Evolutionary conservation across 2,113 vertebrate genomes (phyloP), one percentile per base, ranked within the genome.

Genomic region (Tenrec ecaudatus): DNA sequence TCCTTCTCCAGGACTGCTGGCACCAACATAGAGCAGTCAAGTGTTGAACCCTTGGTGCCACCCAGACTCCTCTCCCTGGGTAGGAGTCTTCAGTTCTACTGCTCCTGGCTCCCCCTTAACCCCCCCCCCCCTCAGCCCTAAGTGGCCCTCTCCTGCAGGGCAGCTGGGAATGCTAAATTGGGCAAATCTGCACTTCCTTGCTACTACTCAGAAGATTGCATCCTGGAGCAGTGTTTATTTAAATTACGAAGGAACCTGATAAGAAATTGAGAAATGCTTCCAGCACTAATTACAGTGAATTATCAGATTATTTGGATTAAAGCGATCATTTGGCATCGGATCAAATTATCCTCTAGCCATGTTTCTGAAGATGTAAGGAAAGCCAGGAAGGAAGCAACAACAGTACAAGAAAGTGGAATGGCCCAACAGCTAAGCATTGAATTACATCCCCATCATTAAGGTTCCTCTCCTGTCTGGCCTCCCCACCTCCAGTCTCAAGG

Each of bases 181-280:
- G 80, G 36, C 0, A 3, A 47, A 57, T 2, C 19, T 16, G 69
- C 20, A 5, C 83, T 23, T 58, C 40, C 69, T 31, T 6, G 2
- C 7, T 2, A 19, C 71, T 14, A 0, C n/a, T 5, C 75, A 22
- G 64, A 82, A 27, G 16, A 15, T 0, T 19, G 57, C 31, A 33
- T 40, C 31, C 71, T 60, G 40, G n/a, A 9, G 14, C 57, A 20
- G 10, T 58, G 36, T 90, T 85, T 88, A 66, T 53, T 89, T 77
- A 71, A 36, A 33, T 43, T 31, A 53, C 11, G 53, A 81, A 89
- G 15, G n/a, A 88, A 79, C 64, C 20, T 38, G 69, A 53, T 25
- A 64, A 27, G 38, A 82, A 85, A 36, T 76, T 78, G 79, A 94
- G 92, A 92, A 95, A 92, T 69, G 78, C n/a, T 62, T 33, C 47